Percentiles rank a stretch among this genome's conserved stretches.
These are phyloP conservation scores for Phylloscopus trochiloides DNA, from an alignment of 2,113 vertebrate genomes.

Conservation along the genomic window DNA sequence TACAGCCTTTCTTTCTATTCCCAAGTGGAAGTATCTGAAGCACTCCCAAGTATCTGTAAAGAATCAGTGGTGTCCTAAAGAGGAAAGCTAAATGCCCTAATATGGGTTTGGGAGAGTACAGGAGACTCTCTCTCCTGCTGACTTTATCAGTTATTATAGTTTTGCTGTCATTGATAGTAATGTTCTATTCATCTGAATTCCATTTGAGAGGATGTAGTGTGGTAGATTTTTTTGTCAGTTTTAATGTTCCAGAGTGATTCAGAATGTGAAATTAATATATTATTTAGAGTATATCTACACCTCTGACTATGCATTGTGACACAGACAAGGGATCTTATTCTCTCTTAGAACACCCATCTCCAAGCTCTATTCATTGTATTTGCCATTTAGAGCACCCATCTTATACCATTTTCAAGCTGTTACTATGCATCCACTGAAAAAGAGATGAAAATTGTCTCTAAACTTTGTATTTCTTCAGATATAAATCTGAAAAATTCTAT, in stretches of 20 bases:
- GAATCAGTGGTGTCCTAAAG: background rate
- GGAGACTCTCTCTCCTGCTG: background rate
- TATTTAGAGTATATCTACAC: background rate
- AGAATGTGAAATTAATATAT: background rate
- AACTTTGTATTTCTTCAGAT: background rate
- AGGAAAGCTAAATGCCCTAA: background rate
- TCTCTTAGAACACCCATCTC: background rate
- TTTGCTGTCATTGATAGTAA: background rate
- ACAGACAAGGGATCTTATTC: background rate
- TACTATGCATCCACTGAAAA: background rate
- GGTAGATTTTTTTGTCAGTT: background rate
- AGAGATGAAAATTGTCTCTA: background rate
- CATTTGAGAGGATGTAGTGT: background rate
- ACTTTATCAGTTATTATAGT: background rate
- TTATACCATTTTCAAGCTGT: background rate
- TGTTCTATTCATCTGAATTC: background rate
- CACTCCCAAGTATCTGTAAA: background rate
- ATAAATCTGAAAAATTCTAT: background rate
- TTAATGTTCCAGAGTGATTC: background rate
- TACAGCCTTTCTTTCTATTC: background rate
- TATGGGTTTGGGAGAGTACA: background rate
- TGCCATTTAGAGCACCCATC: background rate
- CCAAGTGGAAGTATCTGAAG: background rate
- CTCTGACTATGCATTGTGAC: background rate
- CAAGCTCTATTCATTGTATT: background rate